Evolutionary conservation across 2,888 invertebrate genomes (phyloP).

Genomic region (Pycnomerus fuliginosus): DNA sequence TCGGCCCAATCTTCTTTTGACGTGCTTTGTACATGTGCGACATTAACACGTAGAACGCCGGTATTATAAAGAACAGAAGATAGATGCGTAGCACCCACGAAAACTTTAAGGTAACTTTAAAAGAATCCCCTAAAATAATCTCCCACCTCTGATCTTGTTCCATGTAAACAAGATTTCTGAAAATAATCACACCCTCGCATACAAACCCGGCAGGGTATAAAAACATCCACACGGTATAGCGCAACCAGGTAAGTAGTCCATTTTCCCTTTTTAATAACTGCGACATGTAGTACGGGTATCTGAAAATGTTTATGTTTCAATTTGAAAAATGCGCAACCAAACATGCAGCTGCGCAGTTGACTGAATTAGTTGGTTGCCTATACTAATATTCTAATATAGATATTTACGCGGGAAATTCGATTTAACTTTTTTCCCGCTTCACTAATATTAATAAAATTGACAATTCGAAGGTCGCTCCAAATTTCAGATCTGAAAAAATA

Average conservation of each 20-base stretch:
- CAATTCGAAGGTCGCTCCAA: too few relatives aligned
- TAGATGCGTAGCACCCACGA: constrained; percentile 77
- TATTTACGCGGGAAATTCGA: too few relatives aligned
- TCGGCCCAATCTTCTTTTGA: constrained; percentile 62
- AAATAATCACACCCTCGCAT: constrained; percentile 79
- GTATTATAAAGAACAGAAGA: constrained; percentile 71
- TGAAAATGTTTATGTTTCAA: constrained; percentile 51
- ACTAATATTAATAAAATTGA: too few relatives aligned
- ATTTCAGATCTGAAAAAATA: too few relatives aligned
- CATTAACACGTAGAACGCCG: constrained; percentile 77
- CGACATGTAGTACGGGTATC: constrained; percentile 91
- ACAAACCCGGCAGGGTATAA: constrained; percentile 88
- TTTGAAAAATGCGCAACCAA: constrained; percentile 12
- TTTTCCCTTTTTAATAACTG: constrained; percentile 75
- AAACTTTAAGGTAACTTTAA: constrained; percentile 86
- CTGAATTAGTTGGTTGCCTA: too few relatives aligned
- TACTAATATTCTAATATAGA: too few relatives aligned
- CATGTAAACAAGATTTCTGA: constrained; percentile 85
- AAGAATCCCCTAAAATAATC: constrained; percentile 75
- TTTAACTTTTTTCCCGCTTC: too few relatives aligned
- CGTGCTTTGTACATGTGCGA: constrained; percentile 80
- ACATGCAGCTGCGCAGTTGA: too few relatives aligned
- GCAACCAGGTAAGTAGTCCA: constrained; percentile 81
- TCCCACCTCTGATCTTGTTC: constrained; percentile 80
- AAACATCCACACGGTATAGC: constrained; percentile 92